Conservation (phyloP, 2,797 vertebrate genomes). For the Apogon talboti region DNA sequence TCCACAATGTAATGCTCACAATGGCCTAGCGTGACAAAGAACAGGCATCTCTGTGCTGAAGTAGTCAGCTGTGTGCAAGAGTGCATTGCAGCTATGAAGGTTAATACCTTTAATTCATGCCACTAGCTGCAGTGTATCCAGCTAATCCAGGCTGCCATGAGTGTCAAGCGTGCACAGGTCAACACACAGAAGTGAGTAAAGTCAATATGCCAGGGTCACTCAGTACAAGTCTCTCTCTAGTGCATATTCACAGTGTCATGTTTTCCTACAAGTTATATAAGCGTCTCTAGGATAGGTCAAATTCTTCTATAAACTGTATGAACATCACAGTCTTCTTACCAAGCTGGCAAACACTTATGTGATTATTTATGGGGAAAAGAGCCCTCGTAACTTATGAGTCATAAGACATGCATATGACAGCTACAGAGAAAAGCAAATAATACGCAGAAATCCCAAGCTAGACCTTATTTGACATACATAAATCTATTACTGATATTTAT, state of each 20-base stretch:
- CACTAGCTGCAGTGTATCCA: slow-evolving; percentile 68
- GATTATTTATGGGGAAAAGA: slow-evolving; percentile 16
- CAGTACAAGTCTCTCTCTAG: slow-evolving; percentile 30
- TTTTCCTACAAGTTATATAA: slow-evolving; percentile 35
- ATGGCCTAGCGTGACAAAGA: slow-evolving; percentile 79
- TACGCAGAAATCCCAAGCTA: slow-evolving; percentile 18
- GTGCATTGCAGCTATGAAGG: slow-evolving; percentile 60
- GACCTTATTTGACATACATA: slow-evolving; percentile 24
- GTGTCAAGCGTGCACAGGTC: slow-evolving; percentile 59
- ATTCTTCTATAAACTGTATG: slow-evolving; percentile 7
- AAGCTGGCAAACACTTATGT: slow-evolving; percentile 16
- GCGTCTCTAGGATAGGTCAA: slow-evolving; percentile 5
- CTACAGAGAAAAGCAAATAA: slow-evolving; percentile 41
- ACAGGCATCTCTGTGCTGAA: slow-evolving; percentile 54
- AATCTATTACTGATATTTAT: slow-evolving; percentile 45
- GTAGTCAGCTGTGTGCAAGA: slow-evolving; percentile 65
- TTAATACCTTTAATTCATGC: slow-evolving; percentile 74
- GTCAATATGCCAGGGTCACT: slow-evolving; percentile 55
- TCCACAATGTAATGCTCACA: slow-evolving; percentile 65
- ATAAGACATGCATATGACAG: slow-evolving; percentile 11
- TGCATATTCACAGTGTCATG: slow-evolving; percentile 14
- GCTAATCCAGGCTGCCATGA: slow-evolving; percentile 71
- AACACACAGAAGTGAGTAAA: slow-evolving; percentile 50
- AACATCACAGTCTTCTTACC: slow-evolving; percentile 23
- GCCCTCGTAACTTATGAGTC: too few species aligned